Conservation (phyloP, 2,113 vertebrate genomes). For the Danionella cerebrum region DNA sequence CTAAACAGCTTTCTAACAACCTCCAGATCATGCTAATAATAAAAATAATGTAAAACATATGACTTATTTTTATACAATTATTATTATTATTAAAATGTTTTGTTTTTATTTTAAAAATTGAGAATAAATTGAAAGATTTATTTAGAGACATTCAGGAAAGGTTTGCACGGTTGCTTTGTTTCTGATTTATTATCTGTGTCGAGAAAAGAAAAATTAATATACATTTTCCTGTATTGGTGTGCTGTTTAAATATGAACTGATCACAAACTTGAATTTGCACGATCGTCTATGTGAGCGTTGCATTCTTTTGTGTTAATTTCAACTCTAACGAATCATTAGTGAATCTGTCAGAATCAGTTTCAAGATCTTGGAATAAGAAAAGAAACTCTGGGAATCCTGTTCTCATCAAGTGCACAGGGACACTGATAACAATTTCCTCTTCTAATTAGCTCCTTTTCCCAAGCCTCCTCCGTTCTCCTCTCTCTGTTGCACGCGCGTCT, state of each 20-base stretch:
- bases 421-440: slow-evolving; percentile 70
- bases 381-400: background rate
- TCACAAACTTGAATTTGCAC: no score
- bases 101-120: background rate
- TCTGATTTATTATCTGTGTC: no score
- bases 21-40: no score
- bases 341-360: background rate
- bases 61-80: background rate
- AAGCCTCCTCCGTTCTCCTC: slow-evolving; percentile 48
- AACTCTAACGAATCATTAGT: background rate
- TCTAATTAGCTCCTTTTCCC: slow-evolving; percentile 71
- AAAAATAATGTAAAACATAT: no score
- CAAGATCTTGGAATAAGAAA: background rate
- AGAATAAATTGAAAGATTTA: background rate
- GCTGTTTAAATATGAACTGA: no score
- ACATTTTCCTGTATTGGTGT: no score
- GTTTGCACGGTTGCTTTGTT: no score
- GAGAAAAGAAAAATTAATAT: no score
- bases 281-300: background rate
- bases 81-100: background rate
- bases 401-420: slow-evolving; percentile 56
- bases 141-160: no score
- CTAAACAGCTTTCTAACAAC: no score
- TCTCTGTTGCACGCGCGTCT: slow-evolving; percentile 21
- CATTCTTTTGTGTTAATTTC: background rate